Evolutionary conservation across 2,113 vertebrate species (phyloP), one percentile per base, ranked within the genome.

Genomic region (Miniopterus natalensis): DNA sequence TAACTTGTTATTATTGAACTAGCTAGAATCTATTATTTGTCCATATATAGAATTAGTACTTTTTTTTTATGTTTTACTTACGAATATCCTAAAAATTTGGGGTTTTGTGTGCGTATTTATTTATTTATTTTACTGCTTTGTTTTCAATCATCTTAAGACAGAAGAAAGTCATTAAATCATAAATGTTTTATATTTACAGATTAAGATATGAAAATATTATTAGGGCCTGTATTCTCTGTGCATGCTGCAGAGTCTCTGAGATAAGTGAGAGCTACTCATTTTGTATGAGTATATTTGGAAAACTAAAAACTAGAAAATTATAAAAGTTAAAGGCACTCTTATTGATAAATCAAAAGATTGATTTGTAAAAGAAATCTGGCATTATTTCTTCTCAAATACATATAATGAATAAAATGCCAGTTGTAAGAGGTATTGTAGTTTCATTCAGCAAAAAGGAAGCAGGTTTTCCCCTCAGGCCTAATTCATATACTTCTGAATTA

Each of bases 401-500:
- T 78, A 6, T 36, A 49, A 92, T 78, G 36, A 83, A 96, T 88
- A 91, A 77, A 91, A 71, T 86, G 61, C 4, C 18, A 45, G 21
- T 49, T 91, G 20, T 92, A 94, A 96, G 66, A 88, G 61, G 74
- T 57, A 68, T 51, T 93, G 12, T 68, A 31, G 36, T 77, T 88
- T 86, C 63, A 31, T 57, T 57, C 53, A 86, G 47, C 88, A 80
- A 71, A 65, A 77, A 29, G 47, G 40, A 92, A 94, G 8, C 47
- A 93, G 53, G 45, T 93, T 95, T 65, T 90, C 74, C 51, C 84
- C 84, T 55, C 79, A 74, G 92, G 77, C 84, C 13, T 94, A 88
- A 96, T 91, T 95, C 25, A 57, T 79, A 97, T 95, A 36, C 45
- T 65, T 49, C 42, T 95, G 93, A 83, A 92, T 97, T 97, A 97